Evolutionary conservation across 2,888 invertebrate species (phyloP), one percentile per base, ranked within the genome.

Genomic region (Leptopilina drosophilae): DNA sequence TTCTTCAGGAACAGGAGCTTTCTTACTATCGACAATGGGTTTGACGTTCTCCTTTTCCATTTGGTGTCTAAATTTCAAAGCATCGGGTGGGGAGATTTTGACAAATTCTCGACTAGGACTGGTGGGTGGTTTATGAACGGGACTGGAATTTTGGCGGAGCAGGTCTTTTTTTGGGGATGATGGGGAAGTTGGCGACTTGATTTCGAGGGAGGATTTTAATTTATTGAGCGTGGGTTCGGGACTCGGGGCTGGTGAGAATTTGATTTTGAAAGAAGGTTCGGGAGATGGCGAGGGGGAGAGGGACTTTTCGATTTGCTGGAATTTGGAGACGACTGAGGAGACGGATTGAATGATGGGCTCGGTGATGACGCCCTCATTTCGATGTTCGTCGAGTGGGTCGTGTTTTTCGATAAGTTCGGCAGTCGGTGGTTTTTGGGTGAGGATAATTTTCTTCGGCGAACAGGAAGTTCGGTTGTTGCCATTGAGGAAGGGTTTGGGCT

Each of bases 401-500:
- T 85, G 85, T 7, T n/a, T n/a, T n/a, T n/a, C n/a, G n/a, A n/a
- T n/a, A n/a, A n/a, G n/a, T n/a, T 84, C 87, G 76, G 90, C 90
- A 0, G 87, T 88, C 5, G 88, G 89, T 0, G 89, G 85, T 9
- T 85, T 84, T 56, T 86, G 82, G 4, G 85, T 83, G 5, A 87
- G 66, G 1, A 86, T 76, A 53, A 89, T 84, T 81, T 90, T 92
- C 83, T 91, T 91, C 26, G 92, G 91, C 77, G 92, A 90, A 14
- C 86, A 82, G 91, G 91, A 84, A 92, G 92, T n/a, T 92, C 42
- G 79, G 5, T 87, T 87, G 14, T 85, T 82, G 2, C 88, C 89
- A 64, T 92, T 92, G 20, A 89, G 78, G 77, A 92, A 91, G 1
- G 93, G 93, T 86, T 93, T 93, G 8, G 93, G 93, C 66, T 92